Conservation (phyloP, 2,797 vertebrate species). For the Hyperoplus immaculatus region DNA sequence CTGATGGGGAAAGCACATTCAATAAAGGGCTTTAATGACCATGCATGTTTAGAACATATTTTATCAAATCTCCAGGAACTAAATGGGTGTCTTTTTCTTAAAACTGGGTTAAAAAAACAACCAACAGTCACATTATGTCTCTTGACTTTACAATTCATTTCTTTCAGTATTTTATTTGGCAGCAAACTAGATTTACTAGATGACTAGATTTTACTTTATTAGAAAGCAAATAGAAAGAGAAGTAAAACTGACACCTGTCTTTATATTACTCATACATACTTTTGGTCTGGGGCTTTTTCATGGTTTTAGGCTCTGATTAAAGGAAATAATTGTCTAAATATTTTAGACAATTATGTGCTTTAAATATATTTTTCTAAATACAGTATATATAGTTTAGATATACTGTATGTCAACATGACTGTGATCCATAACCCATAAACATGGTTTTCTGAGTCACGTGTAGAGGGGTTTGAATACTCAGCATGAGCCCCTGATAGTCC, state of each 20-base stretch:
- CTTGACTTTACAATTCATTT: neutral
- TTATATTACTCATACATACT: neutral
- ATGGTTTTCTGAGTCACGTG: neutral
- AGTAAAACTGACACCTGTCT: neutral
- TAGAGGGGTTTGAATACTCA: neutral
- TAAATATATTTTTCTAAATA: neutral
- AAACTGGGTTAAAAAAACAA: neutral
- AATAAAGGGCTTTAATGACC: neutral
- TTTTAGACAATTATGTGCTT: neutral
- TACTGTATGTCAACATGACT: neutral
- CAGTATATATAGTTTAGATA: no score
- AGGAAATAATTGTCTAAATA: neutral
- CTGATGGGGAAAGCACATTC: constrained; percentile 57
- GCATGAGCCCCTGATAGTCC: neutral
- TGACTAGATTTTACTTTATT: neutral
- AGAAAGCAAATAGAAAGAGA: neutral
- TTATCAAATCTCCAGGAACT: neutral
- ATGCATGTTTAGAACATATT: neutral
- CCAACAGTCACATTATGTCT: neutral
- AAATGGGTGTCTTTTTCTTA: neutral
- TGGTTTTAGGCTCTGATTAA: neutral
- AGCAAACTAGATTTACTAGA: no score
- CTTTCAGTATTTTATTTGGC: neutral
- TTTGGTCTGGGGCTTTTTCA: neutral
- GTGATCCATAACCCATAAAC: neutral